Base-by-base conservation (phyloP, 2,113 vertebrate genomes). In the Sebastes fasciatus region DNA sequence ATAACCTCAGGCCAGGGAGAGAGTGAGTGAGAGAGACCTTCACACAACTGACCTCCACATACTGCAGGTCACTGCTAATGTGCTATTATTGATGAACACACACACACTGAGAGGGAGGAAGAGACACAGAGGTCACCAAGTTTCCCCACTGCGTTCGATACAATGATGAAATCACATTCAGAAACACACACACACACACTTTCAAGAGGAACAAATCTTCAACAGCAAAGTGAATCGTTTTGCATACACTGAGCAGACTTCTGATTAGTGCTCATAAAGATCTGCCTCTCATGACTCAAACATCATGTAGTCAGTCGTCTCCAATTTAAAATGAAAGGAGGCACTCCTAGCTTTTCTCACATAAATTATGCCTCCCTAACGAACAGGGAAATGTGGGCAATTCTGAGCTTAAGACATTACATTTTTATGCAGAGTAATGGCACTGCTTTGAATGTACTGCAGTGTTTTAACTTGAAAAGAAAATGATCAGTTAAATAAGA, bases 401-500 rank as follows among this genome's bases (percentile, higher is more conserved):
- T 74, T 79, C 55, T 61, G 60, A 82, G 42, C 61, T 86, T 72
- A 67, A 73, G 62, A 82, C 54, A 21, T 72, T 82, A 21, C 5
- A 81, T 83, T 34, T 77, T 90, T 85, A 88, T 86, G 88, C 11
- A 5, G 34, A 46, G 58, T 84, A 86, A 89, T 83, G 54, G 77
- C 48, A 42, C 63, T 51, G 62, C 63, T 74, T 60, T 82, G 23
- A 71, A 54, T 13, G 21, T 46, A 10, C 13, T 61, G 40, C 1
- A 40, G 34, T 60, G 16, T 55, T 62, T 81, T 45, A 61, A 61
- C 46, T 40, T 46, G 26, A 62, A 49, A 70, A 77, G 64, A 73
- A 68, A 69, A 23, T 55, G 14, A 45, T 21, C 0, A n/a, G 26
- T 77, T 46, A 17, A 77, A 82, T 52, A 65, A 65, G 58, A 64